phyloP scores from a whole-genome alignment of 2,888 invertebrate species.

The Ellobium chinense region DNA sequence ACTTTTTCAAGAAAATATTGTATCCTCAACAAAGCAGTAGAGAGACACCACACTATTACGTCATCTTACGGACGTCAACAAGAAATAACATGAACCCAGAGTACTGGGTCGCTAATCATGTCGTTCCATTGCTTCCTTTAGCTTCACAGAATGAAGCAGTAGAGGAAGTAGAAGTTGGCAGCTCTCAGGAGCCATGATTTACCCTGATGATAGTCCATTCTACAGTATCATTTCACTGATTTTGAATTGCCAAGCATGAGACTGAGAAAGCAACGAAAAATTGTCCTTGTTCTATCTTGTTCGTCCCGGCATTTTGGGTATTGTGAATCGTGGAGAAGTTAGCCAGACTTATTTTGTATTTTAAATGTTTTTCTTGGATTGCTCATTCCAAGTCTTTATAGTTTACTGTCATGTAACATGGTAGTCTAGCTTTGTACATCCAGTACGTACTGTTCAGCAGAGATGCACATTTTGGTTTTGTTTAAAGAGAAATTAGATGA shows the following conservation, averaged over 20 bases:
- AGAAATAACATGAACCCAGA: background rate
- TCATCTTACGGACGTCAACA: background rate
- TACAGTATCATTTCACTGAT: background rate
- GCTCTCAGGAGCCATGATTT: background rate
- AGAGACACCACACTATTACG: background rate
- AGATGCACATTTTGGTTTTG: no score
- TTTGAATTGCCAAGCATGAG: background rate
- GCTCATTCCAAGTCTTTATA: no score
- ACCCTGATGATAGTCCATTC: background rate
- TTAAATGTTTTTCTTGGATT: no score
- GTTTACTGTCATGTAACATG: no score
- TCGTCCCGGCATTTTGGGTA: no score
- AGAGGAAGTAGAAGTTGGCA: background rate
- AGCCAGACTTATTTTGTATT: no score
- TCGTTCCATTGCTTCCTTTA: constrained; percentile 14
- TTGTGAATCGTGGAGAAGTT: no score
- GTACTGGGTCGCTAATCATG: constrained; percentile 28
- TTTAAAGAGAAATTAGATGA: no score
- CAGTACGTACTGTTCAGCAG: no score
- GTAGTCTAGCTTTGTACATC: no score
- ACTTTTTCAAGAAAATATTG: constrained; percentile 11
- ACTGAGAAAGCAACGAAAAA: background rate
- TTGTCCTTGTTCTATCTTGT: no score
- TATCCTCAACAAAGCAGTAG: background rate
- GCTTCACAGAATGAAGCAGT: background rate